Percentiles rank a stretch among this genome's conserved stretches.
Conservation (phyloP, 2,797 vertebrate species). For the Crocidura indochinensis region DNA sequence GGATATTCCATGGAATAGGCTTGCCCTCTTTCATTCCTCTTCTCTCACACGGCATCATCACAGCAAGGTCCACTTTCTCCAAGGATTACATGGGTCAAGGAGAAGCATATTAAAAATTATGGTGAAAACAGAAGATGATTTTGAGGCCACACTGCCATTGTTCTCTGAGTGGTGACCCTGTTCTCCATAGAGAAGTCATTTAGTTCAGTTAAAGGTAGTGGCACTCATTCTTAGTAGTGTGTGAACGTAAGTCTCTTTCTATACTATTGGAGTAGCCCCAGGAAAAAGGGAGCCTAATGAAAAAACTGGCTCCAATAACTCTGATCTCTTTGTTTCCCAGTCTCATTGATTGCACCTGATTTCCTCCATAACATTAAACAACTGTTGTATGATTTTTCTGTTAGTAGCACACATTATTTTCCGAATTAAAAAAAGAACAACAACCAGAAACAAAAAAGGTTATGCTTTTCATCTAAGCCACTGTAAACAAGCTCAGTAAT, state of each 20-base stretch:
- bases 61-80: neutral
- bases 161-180: neutral
- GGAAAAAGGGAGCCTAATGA: neutral
- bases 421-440: slow-evolving; percentile 43
- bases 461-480: slow-evolving; percentile 70
- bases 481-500: slow-evolving; percentile 75
- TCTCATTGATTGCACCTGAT: slow-evolving; percentile 59
- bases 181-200: neutral
- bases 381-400: slow-evolving; percentile 55
- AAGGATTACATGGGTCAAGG: neutral
- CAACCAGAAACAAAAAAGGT: slow-evolving; percentile 50
- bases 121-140: neutral
- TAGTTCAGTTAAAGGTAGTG: neutral
- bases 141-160: neutral
- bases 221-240: neutral
- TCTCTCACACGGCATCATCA: neutral
- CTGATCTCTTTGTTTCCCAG: slow-evolving; percentile 71
- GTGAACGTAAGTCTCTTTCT: neutral
- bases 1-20: neutral
- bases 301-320: neutral
- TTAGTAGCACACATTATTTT: slow-evolving; percentile 66
- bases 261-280: no score
- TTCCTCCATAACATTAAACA: slow-evolving; percentile 65
- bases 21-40: neutral
- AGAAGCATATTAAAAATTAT: neutral